Base-by-base conservation (phyloP, 2,888 invertebrate species). In the Chironomus riparius region DNA sequence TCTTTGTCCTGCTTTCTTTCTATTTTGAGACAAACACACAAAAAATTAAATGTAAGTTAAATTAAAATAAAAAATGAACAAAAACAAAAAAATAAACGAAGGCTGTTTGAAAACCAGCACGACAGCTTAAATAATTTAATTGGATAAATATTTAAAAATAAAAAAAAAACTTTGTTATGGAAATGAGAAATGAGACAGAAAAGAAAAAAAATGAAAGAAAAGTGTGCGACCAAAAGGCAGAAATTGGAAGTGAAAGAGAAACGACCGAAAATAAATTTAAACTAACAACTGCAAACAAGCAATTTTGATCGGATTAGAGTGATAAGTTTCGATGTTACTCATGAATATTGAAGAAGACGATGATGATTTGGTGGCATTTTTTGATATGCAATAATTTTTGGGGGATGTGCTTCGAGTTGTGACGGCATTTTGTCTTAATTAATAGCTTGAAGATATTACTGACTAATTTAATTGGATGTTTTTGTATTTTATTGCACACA, bases 241-340 rank as follows among this genome's bases (percentile, higher is more conserved):
- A 50, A 22, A 28, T 13, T n/a, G 47, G n/a, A 71, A 22, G 22
- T 18, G n/a, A 70, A 47, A 70, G 28, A 70, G n/a, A 50, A 72
- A 47, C 22, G 38, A 72, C 56, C 24, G 2, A 68, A 38, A 73
- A 56, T 22, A 22, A 71, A 72, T 62, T 68, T 62, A 74, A 74
- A 47, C 74, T 74, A 74, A 74, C 70, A 70, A 70, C 70, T 70
- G 70, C 70, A 70, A 70, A 70, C 74, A 74, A 74, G 74, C 74
- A 74, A 74, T 74, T 74, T 74, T 68, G 74, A 74, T 74, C 74
- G 74, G 74, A 74, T 74, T 74, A 74, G 24, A 18, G 74, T 68
- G 74, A 74, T 74, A 74, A 74, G 74, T 74, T 74, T 74, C 72
- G 50, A 62, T 73, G 72, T 73, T 22, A 24, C 74, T 74, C 74